These are phyloP conservation scores for Protobothrops mucrosquamatus DNA, from an alignment of 2,113 vertebrate species.

Conservation along the genomic window DNA sequence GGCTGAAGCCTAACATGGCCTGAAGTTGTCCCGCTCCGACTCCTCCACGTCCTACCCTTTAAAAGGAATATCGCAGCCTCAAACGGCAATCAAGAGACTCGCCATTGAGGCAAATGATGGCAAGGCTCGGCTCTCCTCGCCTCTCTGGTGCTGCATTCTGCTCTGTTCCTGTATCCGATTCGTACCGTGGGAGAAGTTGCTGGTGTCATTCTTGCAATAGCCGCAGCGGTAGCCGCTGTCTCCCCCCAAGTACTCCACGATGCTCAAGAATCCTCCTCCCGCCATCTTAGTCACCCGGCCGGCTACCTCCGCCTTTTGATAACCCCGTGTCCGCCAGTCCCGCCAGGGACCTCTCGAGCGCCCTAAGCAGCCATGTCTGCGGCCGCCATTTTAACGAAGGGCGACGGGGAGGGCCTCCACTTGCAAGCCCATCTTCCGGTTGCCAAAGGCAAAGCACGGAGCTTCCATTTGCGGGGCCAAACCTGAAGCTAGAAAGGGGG, in stretches of 20 bases:
- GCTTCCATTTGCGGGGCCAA: not conserved
- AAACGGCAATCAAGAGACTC: not conserved
- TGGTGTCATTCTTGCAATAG: constrained; percentile 85
- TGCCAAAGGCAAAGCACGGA: too few species aligned
- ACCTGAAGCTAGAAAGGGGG: not conserved
- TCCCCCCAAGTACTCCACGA: constrained; percentile 89
- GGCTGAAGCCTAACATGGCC: not conserved
- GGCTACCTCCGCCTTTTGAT: not conserved
- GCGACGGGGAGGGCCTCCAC: not conserved
- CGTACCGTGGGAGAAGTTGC: constrained; percentile 88
- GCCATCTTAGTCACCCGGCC: constrained; percentile 65
- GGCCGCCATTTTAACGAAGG: constrained; percentile 46
- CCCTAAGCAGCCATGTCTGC: not conserved
- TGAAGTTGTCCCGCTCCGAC: not conserved
- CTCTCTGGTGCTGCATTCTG: not conserved
- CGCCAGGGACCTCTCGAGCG: too few species aligned
- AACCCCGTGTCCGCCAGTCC: not conserved
- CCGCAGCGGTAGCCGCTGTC: constrained; percentile 86
- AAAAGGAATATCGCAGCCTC: too few species aligned
- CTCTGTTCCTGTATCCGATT: not conserved
- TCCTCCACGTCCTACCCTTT: not conserved
- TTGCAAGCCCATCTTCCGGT: not conserved
- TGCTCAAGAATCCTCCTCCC: constrained; percentile 66
- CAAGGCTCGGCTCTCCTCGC: not conserved
- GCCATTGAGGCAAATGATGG: not conserved